phyloP scores from a whole-genome alignment of 2,797 vertebrate species.

The Cossypha polioptera region DNA sequence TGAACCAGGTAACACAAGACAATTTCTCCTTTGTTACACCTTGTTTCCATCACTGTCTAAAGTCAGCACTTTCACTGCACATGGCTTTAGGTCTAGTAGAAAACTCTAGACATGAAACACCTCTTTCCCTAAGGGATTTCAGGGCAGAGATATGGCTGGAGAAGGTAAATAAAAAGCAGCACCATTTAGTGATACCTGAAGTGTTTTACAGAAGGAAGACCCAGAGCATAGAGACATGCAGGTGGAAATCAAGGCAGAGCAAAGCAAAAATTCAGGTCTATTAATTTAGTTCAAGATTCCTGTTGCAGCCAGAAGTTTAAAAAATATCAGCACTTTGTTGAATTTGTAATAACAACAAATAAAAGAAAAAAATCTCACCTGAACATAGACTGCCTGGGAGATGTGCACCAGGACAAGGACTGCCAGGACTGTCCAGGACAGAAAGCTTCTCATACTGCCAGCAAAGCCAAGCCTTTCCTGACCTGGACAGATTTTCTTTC shows the following conservation, averaged over 20 bases:
- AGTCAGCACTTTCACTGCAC: background rate
- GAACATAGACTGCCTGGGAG: slow-evolving; percentile 23
- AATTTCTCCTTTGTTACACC: background rate
- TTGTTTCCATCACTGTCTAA: background rate
- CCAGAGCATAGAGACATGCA: background rate
- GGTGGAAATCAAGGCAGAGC: background rate
- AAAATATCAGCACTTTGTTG: background rate
- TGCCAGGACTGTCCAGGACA: background rate
- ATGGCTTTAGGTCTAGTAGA: background rate
- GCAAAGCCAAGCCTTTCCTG: background rate
- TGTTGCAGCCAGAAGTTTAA: background rate
- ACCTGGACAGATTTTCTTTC: background rate
- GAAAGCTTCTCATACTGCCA: background rate
- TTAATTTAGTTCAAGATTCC: background rate
- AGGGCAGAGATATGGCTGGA: background rate
- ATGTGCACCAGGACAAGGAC: background rate
- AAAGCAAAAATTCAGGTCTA: background rate
- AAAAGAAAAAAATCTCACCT: slow-evolving; percentile 22
- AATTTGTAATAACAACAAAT: background rate
- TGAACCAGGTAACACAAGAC: background rate
- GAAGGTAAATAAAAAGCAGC: background rate
- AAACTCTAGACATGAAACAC: background rate
- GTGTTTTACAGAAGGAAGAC: background rate
- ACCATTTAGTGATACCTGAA: background rate
- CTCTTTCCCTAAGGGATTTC: background rate